Percentiles rank a stretch among this genome's conserved stretches.
Evolutionary conservation across 2,797 vertebrate genomes (phyloP).

Genomic region (Eulemur mongoz): DNA sequence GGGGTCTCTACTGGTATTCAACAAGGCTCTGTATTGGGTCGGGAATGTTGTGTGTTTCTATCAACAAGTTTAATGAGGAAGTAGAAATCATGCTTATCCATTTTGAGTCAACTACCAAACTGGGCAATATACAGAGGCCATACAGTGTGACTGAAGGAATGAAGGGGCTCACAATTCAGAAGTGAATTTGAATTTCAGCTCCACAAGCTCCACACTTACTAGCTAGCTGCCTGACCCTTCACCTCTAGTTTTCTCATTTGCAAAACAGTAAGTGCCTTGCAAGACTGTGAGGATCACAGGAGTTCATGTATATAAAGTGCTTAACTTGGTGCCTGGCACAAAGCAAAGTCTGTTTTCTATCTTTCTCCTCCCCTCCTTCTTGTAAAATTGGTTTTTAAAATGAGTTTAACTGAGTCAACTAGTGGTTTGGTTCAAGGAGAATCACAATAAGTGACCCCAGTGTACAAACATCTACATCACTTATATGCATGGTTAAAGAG

Average conservation of each 20-base stretch:
- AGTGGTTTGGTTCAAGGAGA: background rate
- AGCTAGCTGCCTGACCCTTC: background rate
- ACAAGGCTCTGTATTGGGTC: background rate
- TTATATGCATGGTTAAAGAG: background rate
- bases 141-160: background rate
- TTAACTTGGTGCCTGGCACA: background rate
- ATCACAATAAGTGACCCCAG: background rate
- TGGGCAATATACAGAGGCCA: background rate
- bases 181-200: background rate
- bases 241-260: background rate
- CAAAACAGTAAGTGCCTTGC: background rate
- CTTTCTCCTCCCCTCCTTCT: background rate
- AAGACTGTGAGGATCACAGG: background rate
- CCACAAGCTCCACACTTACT: background rate
- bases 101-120: background rate
- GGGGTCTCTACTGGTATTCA: background rate
- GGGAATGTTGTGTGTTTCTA: background rate
- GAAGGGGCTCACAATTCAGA: background rate
- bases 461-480: background rate
- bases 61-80: background rate
- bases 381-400: conserved; percentile 20
- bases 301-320: background rate
- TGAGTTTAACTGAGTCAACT: background rate
- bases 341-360: background rate
- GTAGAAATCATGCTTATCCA: background rate